phyloP scores from a whole-genome alignment of 2,113 vertebrate genomes.

The Rhea americana region DNA sequence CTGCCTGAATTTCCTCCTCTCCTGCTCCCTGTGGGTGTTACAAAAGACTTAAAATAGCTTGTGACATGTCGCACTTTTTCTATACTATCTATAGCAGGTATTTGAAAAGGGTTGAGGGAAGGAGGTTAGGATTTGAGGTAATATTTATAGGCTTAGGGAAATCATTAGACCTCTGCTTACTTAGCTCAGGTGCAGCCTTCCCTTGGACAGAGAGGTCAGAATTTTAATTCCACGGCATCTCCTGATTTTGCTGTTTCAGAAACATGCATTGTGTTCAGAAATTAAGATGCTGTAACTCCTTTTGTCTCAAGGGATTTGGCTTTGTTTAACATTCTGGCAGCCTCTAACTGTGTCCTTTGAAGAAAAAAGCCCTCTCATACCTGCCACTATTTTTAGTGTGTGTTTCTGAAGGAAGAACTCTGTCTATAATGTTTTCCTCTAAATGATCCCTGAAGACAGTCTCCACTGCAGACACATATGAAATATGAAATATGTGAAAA shows the following conservation, averaged over 20 bases:
- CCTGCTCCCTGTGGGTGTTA: constrained; percentile 6
- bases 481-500: constrained; percentile 24
- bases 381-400: constrained; percentile 1
- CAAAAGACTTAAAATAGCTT: constrained; percentile 15
- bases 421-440: not conserved
- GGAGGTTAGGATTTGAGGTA: not conserved
- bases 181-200: not conserved
- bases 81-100: not conserved
- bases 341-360: not conserved
- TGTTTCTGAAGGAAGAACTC: constrained; percentile 9
- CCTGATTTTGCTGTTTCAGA: constrained; percentile 27
- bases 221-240: not conserved
- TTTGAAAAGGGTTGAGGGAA: not conserved
- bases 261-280: not conserved
- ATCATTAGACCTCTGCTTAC: not conserved
- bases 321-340: not conserved
- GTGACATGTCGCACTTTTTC: not conserved
- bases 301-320: not conserved
- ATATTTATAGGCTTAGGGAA: not conserved
- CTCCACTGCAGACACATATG: not conserved
- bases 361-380: not conserved
- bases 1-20: constrained; percentile 17
- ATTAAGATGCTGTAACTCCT: not conserved
- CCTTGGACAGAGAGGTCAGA: not conserved
- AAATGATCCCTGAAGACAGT: constrained; percentile 6